Conservation (phyloP, 2,888 invertebrate species). For the Megastigmus dorsalis region DNA sequence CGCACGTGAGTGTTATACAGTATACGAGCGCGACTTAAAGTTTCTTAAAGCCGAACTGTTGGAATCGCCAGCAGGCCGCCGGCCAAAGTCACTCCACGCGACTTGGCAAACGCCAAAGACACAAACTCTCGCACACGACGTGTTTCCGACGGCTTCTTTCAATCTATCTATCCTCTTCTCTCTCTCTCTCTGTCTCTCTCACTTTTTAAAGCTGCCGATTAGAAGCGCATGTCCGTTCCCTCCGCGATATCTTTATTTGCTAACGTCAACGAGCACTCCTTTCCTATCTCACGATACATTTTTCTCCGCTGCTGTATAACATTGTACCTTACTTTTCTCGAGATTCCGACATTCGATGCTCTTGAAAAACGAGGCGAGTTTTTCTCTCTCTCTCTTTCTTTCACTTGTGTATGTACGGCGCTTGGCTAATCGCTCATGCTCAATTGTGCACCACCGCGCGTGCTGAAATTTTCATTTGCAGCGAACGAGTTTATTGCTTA, state of each 20-base stretch:
- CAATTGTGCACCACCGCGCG: conserved; percentile 3
- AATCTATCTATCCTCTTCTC: too few relatives aligned
- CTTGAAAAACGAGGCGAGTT: conserved; percentile 12
- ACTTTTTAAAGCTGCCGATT: background rate
- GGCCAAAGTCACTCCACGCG: conserved; percentile 11
- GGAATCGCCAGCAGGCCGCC: conserved; percentile 27
- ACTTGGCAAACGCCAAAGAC: conserved; percentile 34
- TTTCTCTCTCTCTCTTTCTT: background rate
- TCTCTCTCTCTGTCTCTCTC: too few relatives aligned
- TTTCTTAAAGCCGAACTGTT: conserved; percentile 44
- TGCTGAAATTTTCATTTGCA: conserved; percentile 19
- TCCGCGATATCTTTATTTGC: conserved; percentile 10
- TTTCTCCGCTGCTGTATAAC: too few relatives aligned
- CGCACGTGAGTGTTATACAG: background rate
- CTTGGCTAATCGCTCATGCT: conserved; percentile 11
- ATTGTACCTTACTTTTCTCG: background rate
- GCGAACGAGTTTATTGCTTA: background rate
- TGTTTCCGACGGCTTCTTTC: too few relatives aligned
- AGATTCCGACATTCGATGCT: conserved; percentile 26
- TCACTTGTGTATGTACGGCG: background rate
- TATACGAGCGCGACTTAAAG: background rate
- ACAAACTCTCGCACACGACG: too few relatives aligned
- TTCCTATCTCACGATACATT: background rate
- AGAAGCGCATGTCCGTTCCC: too few relatives aligned
- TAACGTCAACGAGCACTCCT: background rate